Evolutionary conservation across 2,888 invertebrate species (phyloP).

Genomic region (Megastigmus dorsalis): DNA sequence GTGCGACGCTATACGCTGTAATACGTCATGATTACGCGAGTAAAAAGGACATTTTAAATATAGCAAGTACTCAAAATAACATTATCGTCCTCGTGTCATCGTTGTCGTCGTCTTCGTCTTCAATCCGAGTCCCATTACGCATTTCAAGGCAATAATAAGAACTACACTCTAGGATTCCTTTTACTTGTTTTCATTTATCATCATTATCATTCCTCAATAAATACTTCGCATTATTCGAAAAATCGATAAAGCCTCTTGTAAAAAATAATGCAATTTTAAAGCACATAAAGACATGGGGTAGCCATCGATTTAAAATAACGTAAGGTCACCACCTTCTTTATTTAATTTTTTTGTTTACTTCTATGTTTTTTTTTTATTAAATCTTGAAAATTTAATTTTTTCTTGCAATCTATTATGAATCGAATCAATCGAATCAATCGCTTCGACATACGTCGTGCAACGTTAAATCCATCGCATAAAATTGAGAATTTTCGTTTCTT

Average conservation of each 20-base stretch:
- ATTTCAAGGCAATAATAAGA: conserved; percentile 57
- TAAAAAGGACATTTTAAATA: conserved; percentile 41
- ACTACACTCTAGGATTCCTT: conserved; percentile 52
- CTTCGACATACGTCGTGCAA: no score
- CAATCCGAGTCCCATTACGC: conserved; percentile 50
- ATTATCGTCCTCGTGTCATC: conserved; percentile 54
- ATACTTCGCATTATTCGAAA: conserved; percentile 29
- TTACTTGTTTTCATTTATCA: no score
- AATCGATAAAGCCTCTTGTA: conserved; percentile 50
- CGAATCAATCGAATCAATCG: conserved; percentile 34
- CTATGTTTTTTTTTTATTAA: conserved; percentile 38
- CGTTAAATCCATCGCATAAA: conserved; percentile 29
- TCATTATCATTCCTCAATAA: conserved; percentile 23
- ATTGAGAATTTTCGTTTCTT: conserved; percentile 38
- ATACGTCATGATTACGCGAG: conserved; percentile 41
- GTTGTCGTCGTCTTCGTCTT: conserved; percentile 49
- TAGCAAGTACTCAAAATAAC: conserved; percentile 50
- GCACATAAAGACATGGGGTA: conserved; percentile 45
- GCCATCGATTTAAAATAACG: conserved; percentile 16
- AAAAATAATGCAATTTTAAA: conserved; percentile 56
- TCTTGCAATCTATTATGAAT: conserved; percentile 39
- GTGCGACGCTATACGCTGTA: not conserved
- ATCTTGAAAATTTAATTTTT: conserved; percentile 47
- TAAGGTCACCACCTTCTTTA: not conserved
- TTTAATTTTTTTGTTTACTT: no score